Base-by-base conservation (phyloP, 2,113 vertebrate genomes). In the Gymnorhina tibicen region DNA sequence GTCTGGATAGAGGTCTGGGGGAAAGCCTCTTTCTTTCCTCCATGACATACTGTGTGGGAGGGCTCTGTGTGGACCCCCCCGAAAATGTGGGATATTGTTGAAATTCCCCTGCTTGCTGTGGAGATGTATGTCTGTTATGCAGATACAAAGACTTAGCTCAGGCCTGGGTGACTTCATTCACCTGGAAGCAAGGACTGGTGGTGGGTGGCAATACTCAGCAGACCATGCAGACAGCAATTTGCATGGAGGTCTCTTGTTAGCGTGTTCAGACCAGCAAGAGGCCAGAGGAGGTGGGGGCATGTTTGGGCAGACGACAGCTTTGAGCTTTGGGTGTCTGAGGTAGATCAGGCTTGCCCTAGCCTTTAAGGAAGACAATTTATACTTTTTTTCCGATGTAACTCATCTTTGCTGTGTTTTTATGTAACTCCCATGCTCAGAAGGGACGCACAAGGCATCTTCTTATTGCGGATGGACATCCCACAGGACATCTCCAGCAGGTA, bases 11-110 rank as follows among this genome's bases (percentile, higher is more conserved):
- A 42, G 22, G 14, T 66, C 26, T 39, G 14, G 16, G 30, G 17
- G 2, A 56, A 91, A 70, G 58, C 15, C n/a, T 26, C 21, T 14
- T 10, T 41, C 28, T 85, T 77, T 75, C 11, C 24, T 11, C 7
- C 6, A 1, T 18, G 42, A 79, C 18, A 47, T 33, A 27, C 7
- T 69, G 21, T 66, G 41, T 0, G 0, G n/a, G 63, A 95, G 30
- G 33, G 46, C 62, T 72, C 52, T 59, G 7, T 20, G 28, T 76
- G 50, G 14, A 69, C 5, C 6, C 18, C 17, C 1, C 2, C 2
- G 10, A 60, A 87, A 83, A 72, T 9, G n/a, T 41, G 39, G 9
- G 39, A 23, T 76, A 18, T n/a, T 13, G 13, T 16, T 90, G 67
- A 52, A n/a, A 21, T 85, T 62, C 63, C 50, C 63, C 24, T 68